Conservation (phyloP, 2,797 vertebrate genomes). For the Diceros bicornis region DNA sequence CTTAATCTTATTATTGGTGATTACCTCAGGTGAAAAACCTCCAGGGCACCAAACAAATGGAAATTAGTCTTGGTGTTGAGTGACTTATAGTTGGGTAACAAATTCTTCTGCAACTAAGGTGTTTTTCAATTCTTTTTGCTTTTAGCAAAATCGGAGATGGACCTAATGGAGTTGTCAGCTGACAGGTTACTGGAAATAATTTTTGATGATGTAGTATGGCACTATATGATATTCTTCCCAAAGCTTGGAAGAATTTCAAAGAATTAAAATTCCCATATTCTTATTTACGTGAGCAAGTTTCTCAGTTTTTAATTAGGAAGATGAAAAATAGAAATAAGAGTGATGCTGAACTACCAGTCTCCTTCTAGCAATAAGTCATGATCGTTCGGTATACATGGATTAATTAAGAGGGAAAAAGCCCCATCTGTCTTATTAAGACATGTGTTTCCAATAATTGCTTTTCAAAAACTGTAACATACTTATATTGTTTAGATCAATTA, state of each 20-base stretch:
- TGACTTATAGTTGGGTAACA: neutral
- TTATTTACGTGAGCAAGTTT: constrained; percentile 7
- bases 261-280: neutral
- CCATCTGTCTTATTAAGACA: neutral
- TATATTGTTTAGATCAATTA: constrained; percentile 11
- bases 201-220: neutral
- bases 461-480: neutral
- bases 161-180: neutral
- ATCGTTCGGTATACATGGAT: neutral
- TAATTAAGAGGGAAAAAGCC: neutral
- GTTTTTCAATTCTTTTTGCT: constrained; percentile 20
- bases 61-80: neutral
- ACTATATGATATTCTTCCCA: neutral
- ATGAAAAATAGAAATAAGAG: neutral
- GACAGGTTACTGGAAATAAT: neutral
- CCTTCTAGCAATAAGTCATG: neutral
- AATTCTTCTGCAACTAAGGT: neutral
- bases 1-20: constrained; percentile 20
- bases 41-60: neutral
- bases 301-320: constrained; percentile 53
- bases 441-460: constrained; percentile 8
- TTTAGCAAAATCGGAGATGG: constrained; percentile 7
- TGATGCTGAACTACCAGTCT: neutral
- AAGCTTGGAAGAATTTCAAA: constrained; percentile 20
- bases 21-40: neutral